Percentiles rank a stretch among this genome's conserved stretches.
Evolutionary conservation across 2,888 invertebrate genomes (phyloP).

Genomic region (Drosophila atripex): DNA sequence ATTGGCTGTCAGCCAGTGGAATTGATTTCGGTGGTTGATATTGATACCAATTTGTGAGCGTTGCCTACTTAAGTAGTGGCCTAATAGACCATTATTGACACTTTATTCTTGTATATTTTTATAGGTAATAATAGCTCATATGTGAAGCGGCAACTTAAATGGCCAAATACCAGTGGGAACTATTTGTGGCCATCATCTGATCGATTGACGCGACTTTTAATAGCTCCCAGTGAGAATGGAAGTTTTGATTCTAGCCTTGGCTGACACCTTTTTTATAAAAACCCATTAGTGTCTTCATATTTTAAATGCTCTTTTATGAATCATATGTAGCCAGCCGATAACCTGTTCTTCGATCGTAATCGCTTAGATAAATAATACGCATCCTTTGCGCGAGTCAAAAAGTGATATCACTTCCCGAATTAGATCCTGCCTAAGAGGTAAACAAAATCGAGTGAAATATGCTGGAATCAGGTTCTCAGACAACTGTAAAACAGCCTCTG

Average conservation of each 20-base stretch:
- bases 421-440: slow-evolving; percentile 61
- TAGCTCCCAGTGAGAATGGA: slow-evolving; percentile 15
- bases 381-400: slow-evolving; percentile 56
- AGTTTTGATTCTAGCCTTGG: slow-evolving; percentile 30
- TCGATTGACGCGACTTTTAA: slow-evolving; percentile 12
- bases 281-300: slow-evolving; percentile 41
- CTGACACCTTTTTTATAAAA: slow-evolving; percentile 28
- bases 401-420: slow-evolving; percentile 60
- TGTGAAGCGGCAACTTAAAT: slow-evolving; percentile 6
- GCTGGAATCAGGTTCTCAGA: slow-evolving; percentile 28
- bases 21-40: slow-evolving; percentile 29
- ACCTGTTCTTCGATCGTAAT: slow-evolving; percentile 26
- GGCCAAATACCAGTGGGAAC: slow-evolving; percentile 24
- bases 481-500: slow-evolving; percentile 46
- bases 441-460: slow-evolving; percentile 47
- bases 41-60: slow-evolving; percentile 38
- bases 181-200: slow-evolving; percentile 12
- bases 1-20: slow-evolving; percentile 49
- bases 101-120: slow-evolving; percentile 33
- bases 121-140: slow-evolving; percentile 11
- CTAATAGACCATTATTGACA: slow-evolving; percentile 52
- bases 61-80: slow-evolving; percentile 62
- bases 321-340: slow-evolving; percentile 11
- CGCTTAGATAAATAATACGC: slow-evolving; percentile 12
- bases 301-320: slow-evolving; percentile 23